Evolutionary conservation across 2,113 vertebrate species (phyloP).

Genomic region (Dasypus novemcinctus): DNA sequence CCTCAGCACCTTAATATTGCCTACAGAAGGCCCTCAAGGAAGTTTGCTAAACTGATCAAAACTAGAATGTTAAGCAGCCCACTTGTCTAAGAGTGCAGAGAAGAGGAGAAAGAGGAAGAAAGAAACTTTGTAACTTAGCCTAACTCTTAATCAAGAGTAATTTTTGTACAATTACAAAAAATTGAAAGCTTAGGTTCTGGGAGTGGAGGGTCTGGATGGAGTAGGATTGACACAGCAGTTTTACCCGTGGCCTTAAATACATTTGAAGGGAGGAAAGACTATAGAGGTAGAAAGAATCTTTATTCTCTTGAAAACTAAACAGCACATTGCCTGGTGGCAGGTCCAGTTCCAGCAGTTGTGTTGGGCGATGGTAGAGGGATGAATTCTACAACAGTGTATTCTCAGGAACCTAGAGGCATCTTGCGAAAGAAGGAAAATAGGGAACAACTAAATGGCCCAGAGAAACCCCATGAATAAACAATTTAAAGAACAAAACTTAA

Average conservation of each 20-base stretch:
- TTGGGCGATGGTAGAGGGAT: neutral
- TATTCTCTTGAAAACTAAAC: neutral
- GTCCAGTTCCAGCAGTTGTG: neutral
- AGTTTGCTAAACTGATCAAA: constrained; percentile 22
- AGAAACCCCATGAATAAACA: neutral
- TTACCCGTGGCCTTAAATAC: neutral
- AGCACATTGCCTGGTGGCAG: neutral
- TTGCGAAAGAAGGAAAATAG: neutral
- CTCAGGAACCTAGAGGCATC: neutral
- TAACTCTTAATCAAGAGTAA: neutral
- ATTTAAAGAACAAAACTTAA: neutral
- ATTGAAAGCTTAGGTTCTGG: neutral
- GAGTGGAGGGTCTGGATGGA: neutral
- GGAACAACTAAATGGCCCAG: neutral
- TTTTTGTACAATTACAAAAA: neutral
- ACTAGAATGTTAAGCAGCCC: neutral
- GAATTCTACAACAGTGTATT: neutral
- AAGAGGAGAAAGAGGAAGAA: neutral
- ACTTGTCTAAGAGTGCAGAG: neutral
- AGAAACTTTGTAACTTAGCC: neutral
- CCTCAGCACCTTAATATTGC: neutral
- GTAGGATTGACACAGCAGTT: neutral
- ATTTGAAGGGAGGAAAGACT: neutral
- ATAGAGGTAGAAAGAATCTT: neutral
- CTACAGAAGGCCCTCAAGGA: neutral